Evolutionary conservation across 2,888 invertebrate genomes (phyloP), one percentile per base, ranked within the genome.

Genomic region (Archaeoteleia sp.): DNA sequence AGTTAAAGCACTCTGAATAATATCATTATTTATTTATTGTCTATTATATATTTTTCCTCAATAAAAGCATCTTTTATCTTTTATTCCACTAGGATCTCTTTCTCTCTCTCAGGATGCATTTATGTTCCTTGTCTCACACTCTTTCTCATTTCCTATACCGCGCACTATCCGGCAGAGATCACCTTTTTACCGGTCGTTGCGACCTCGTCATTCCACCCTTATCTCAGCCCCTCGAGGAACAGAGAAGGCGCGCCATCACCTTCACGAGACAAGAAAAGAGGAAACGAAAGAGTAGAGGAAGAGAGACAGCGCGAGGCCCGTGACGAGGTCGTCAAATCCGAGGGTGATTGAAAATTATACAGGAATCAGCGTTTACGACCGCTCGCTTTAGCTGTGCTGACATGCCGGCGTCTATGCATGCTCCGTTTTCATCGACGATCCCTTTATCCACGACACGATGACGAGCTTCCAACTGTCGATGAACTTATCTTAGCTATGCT

Each of bases 101-200:
- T 58, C 67, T 46, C 51, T 57, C 53, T 71, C 61, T 62, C 69
- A 51, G 61, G 53, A 51, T 61, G 51, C 46, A 39, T 34, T 57
- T 14, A 51, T 57, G 58, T 40, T 58, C 30, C 55, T 49, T 55
- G 61, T 34, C 57, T 70, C 54, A 14, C 65, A 60, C 66, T 62
- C 49, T 53, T 67, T 66, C 51, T 57, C 62, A 71, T 67, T 72
- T 69, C 75, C 67, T 74, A 66, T 53, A 70, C 72, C 69, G 67
- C 71, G 75, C 76, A 78, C 81, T 81, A 83, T 84, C 82, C 76
- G 73, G 75, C 74, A 77, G 77, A 81, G 83, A 85, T 84, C 84
- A 80, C 78, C 84, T 83, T 84, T 85, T 85, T 84, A 85, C 84
- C 84, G 83, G 80, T 83, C 84, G 83, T 85, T 85, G 83, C 82